Evolutionary conservation across 2,797 vertebrate species (phyloP).

Genomic region (Chiloscyllium punctatum): DNA sequence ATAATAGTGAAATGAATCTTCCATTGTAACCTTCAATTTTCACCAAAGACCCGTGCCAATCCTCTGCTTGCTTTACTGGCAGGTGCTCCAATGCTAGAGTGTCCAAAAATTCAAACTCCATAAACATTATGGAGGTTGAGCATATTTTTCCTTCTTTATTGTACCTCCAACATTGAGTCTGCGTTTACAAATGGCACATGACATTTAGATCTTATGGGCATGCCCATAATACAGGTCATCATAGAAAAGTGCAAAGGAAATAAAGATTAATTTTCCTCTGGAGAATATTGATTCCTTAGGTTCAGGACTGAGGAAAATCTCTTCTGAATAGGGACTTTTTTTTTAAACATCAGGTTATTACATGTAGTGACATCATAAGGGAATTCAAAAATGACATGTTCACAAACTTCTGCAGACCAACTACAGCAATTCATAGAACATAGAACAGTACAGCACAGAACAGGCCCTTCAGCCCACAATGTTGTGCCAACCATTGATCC

Average conservation of each 20-base stretch:
- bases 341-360: neutral
- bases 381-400: neutral
- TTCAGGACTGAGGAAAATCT: neutral
- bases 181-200: neutral
- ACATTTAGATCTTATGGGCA: neutral
- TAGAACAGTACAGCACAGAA: too few relatives aligned
- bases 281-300: neutral
- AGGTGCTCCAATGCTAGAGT: neutral
- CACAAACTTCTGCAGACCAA: neutral
- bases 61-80: neutral
- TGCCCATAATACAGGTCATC: neutral
- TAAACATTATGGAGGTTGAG: neutral
- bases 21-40: neutral
- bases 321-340: neutral
- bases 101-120: neutral
- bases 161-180: neutral
- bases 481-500: too few relatives aligned
- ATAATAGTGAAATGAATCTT: neutral
- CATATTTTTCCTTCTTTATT: neutral
- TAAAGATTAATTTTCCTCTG: neutral
- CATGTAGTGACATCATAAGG: neutral
- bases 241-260: neutral
- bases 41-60: neutral
- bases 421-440: neutral
- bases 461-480: too few relatives aligned